Evolutionary conservation across 2,888 invertebrate species (phyloP), one percentile per base, ranked within the genome.

Genomic region (Limnephilus auricula): DNA sequence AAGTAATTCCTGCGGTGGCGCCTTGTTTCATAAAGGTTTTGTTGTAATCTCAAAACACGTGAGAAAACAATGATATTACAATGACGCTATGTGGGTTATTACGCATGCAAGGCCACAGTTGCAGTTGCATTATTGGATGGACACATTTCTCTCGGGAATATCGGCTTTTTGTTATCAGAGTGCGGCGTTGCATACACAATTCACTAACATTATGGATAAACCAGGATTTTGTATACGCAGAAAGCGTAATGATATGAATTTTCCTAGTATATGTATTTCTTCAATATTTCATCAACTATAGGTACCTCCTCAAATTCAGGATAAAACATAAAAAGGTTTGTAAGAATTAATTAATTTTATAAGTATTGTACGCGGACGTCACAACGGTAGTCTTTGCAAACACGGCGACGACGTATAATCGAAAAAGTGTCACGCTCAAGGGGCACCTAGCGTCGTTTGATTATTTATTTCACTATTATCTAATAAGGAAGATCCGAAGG

Each of bases 141-240:
- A 65, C n/a, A n/a, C 65, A 65, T 65, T 65, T 65, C 65, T 65
- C 65, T 65, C 65, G 65, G 65, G 65, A 65, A 65, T 65, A 65
- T 65, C 65, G n/a, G 9, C 6, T 65, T 65, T 65, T 65, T 65
- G 65, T 25, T 65, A 65, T 65, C 65, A 25, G 25, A 65, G 65
- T n/a, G 65, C 25, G 65, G 65, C 6, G 65, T 65, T 65, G 65
- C n/a, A 65, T 65, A n/a, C 65, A 5, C 25, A 25, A 65, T 65
- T 5, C 65, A 65, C 65, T 65, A 65, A 9, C 9, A 9, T 65
- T 65, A n/a, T 25, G 65, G 25, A 65, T 65, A 65, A 65, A 65
- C 25, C 65, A 65, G 25, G 65, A n/a, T 65, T 25, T 65, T 65
- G 25, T 65, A 65, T 25, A 25, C 5, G 65, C 65, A 65, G 65